Evolutionary conservation across 2,113 vertebrate species (phyloP).

Genomic region (Neomonachus schauinslandi): DNA sequence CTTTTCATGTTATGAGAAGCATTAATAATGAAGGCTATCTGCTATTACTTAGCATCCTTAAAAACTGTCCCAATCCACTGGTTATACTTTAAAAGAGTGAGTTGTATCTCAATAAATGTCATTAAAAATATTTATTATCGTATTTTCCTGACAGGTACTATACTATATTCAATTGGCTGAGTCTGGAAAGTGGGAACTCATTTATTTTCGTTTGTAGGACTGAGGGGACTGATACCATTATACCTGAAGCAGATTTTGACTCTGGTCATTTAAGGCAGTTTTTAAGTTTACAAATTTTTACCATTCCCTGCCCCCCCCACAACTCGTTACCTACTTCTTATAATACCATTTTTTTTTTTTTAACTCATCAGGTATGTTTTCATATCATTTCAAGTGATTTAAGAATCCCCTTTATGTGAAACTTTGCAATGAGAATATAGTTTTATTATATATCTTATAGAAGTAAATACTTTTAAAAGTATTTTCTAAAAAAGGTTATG

Average conservation of each 20-base stretch:
- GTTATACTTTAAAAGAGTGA: neutral
- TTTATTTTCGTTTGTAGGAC: neutral
- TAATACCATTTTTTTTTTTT: neutral
- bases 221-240: neutral
- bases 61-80: neutral
- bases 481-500: neutral
- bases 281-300: neutral
- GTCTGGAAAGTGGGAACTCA: neutral
- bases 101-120: neutral
- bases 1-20: conserved; percentile 21
- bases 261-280: neutral
- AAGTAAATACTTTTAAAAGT: neutral
- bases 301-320: neutral
- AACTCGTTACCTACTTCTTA: neutral
- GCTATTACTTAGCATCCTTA: neutral
- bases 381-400: neutral
- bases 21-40: neutral
- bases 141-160: neutral
- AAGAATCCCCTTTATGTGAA: neutral
- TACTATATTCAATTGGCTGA: neutral
- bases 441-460: neutral
- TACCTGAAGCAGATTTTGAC: neutral
- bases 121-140: neutral
- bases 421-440: neutral
- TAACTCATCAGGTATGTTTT: conserved; percentile 5